phyloP scores from a whole-genome alignment of 2,888 invertebrate genomes.

The Sinodicranocentrus sp. region DNA sequence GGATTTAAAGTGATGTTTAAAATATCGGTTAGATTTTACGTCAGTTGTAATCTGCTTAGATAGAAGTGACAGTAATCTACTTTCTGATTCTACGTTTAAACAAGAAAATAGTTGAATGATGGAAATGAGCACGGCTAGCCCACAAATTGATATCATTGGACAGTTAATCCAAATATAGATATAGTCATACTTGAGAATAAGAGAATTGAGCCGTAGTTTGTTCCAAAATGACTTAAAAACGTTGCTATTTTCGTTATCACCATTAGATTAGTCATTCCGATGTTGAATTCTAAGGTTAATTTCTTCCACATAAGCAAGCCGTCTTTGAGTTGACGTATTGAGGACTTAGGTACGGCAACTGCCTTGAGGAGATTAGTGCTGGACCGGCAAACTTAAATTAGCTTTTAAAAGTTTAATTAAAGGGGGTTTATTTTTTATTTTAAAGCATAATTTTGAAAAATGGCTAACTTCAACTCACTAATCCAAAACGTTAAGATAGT shows the following conservation, averaged over 20 bases:
- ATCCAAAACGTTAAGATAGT: slow-evolving; percentile 40
- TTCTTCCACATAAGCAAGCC: slow-evolving; percentile 6
- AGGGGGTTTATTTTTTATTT: background rate
- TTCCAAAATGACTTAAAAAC: slow-evolving; percentile 27
- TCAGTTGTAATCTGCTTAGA: no score
- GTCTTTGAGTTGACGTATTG: background rate
- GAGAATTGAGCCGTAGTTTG: slow-evolving; percentile 35
- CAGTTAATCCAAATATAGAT: slow-evolving; percentile 39
- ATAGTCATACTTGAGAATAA: slow-evolving; percentile 25
- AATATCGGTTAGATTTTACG: no score
- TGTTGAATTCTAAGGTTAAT: slow-evolving; percentile 30
- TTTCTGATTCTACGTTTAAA: slow-evolving; percentile 6
- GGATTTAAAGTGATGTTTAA: no score
- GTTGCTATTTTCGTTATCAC: slow-evolving; percentile 12
- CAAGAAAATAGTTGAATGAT: slow-evolving; percentile 22
- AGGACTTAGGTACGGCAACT: background rate
- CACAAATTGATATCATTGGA: slow-evolving; percentile 36
- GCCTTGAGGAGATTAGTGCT: background rate
- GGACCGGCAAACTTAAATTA: background rate
- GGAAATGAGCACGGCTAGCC: slow-evolving; percentile 12
- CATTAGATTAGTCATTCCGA: slow-evolving; percentile 17
- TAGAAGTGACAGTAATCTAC: no score
- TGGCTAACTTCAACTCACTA: slow-evolving; percentile 26
- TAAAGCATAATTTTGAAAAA: background rate
- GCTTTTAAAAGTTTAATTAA: slow-evolving; percentile 5